These are phyloP conservation scores for Didymodactylos carnosus DNA, from an alignment of 2,888 invertebrate species.

Conservation along the genomic window DNA sequence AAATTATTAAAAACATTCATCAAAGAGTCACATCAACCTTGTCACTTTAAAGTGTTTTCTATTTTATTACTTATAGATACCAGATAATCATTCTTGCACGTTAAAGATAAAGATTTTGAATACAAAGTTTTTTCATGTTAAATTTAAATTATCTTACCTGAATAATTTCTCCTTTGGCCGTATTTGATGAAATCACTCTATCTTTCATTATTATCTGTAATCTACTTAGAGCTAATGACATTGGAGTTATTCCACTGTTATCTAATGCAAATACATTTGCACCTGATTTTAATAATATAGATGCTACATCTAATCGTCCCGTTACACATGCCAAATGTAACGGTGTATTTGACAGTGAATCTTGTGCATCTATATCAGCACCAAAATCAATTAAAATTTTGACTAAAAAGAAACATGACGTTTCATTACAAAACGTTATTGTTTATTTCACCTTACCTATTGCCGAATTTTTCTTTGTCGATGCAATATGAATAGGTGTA, in stretches of 20 bases:
- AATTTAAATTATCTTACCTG: not conserved
- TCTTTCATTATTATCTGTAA: not conserved
- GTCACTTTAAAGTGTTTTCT: too few relatives aligned
- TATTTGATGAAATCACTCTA: not conserved
- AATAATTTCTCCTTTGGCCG: not conserved
- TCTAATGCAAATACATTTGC: not conserved
- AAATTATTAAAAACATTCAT: too few relatives aligned
- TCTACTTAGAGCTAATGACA: not conserved
- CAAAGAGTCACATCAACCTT: too few relatives aligned
- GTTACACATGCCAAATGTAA: conserved; percentile 12
- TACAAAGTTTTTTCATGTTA: too few relatives aligned
- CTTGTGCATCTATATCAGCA: conserved; percentile 15
- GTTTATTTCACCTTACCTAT: not conserved
- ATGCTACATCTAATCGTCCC: not conserved
- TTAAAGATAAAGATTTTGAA: too few relatives aligned
- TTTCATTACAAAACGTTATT: not conserved
- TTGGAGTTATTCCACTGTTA: not conserved
- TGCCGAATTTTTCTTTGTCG: not conserved
- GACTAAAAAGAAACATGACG: not conserved
- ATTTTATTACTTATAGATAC: too few relatives aligned
- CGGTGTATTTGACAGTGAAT: conserved; percentile 19
- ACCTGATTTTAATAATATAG: conserved; percentile 10
- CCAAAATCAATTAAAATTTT: not conserved
- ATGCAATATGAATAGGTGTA: not conserved
- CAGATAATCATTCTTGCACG: too few relatives aligned